A percentile compares a stretch with the other conserved stretches of the same genome.
phyloP scores from a whole-genome alignment of 2,888 invertebrate genomes.

The Platycheirus albimanus region DNA sequence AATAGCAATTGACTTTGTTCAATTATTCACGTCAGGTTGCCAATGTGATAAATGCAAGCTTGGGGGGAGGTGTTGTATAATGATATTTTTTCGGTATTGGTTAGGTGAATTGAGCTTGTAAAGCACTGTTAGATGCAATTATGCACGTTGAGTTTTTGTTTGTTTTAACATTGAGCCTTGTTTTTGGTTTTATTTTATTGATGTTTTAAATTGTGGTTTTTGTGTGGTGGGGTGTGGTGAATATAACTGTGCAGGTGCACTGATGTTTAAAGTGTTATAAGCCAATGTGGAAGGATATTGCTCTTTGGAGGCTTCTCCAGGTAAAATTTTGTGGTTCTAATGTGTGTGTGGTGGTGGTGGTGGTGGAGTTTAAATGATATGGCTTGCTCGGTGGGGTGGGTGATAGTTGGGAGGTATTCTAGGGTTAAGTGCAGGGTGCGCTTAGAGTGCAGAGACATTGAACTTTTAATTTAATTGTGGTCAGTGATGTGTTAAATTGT shows the following conservation, averaged over 20 bases:
- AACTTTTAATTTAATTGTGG: conserved; percentile 56
- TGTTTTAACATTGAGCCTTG: conserved; percentile 10
- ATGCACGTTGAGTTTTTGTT: conserved; percentile 23
- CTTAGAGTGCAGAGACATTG: conserved; percentile 50
- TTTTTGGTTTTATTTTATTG: conserved; percentile 40
- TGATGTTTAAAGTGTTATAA: conserved; percentile 40
- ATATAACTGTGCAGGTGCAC: conserved; percentile 21
- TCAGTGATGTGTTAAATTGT: conserved; percentile 47
- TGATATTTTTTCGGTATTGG: too few relatives aligned
- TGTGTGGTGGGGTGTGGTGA: too few relatives aligned
- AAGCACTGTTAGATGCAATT: conserved; percentile 43
- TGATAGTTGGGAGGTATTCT: too few relatives aligned
- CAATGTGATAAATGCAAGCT: conserved; percentile 8
- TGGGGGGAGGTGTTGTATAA: neutral
- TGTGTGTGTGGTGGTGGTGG: conserved; percentile 4
- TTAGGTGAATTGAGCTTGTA: conserved; percentile 3
- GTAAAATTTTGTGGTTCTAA: conserved; percentile 32
- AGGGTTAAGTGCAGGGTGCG: neutral
- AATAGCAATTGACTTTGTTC: conserved; percentile 71
- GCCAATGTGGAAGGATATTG: conserved; percentile 12
- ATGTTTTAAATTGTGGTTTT: conserved; percentile 57
- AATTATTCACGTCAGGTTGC: conserved; percentile 62
- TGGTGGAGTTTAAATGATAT: too few relatives aligned
- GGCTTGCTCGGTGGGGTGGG: too few relatives aligned
- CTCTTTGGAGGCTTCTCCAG: neutral